These are phyloP conservation scores for Dorcus parallelipipedus DNA, from an alignment of 2,888 invertebrate genomes.

Conservation along the genomic window DNA sequence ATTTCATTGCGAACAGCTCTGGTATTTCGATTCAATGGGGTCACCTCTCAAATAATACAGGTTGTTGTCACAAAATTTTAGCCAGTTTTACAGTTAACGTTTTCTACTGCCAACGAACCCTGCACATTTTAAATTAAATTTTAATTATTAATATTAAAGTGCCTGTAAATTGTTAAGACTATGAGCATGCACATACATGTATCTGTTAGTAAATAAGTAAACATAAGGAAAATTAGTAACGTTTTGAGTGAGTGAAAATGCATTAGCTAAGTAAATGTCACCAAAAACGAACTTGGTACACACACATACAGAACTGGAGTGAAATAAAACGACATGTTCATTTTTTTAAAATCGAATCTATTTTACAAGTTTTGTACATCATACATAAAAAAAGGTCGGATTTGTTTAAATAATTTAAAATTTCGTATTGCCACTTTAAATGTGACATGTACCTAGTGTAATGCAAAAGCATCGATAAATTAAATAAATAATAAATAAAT, in stretches of 20 bases:
- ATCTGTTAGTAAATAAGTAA: no score
- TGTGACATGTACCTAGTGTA: constrained; percentile 51
- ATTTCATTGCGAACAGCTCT: no score
- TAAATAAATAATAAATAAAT: constrained; percentile 55
- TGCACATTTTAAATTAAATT: no score
- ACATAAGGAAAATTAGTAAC: neutral
- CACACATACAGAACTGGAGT: neutral
- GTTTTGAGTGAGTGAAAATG: neutral
- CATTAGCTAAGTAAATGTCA: constrained; percentile 14
- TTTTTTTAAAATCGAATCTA: constrained; percentile 21
- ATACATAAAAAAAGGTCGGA: constrained; percentile 12
- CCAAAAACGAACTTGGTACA: constrained; percentile 4
- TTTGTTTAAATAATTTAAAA: constrained; percentile 11
- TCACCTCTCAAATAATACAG: no score
- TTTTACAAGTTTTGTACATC: constrained; percentile 28
- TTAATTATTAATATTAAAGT: no score
- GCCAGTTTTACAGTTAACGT: no score
- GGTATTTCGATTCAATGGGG: no score
- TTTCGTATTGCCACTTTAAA: constrained; percentile 39
- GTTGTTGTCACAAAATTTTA: no score
- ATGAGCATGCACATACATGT: no score
- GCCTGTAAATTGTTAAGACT: no score
- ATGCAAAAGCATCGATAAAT: constrained; percentile 54
- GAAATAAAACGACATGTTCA: constrained; percentile 12
- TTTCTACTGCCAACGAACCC: no score